Percentiles rank a stretch among this genome's conserved stretches.
phyloP scores from a whole-genome alignment of 1,140 invertebrate species.

The Berghia stephanieae region DNA sequence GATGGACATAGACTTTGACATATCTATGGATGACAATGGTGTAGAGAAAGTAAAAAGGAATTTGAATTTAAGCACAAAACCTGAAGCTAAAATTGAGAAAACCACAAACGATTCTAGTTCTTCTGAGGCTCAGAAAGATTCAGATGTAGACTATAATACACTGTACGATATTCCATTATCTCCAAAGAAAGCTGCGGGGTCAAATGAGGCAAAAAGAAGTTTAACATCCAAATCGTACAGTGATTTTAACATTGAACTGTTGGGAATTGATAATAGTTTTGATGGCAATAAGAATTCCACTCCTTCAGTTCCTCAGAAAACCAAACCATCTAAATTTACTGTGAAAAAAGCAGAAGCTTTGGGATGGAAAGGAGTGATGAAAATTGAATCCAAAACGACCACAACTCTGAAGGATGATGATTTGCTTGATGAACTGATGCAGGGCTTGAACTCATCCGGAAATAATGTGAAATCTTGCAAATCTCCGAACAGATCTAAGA shows the following conservation, averaged over 20 bases:
- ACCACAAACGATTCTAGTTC: too few species aligned
- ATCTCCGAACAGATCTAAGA: too few species aligned
- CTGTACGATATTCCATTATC: too few species aligned
- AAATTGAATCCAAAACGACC: background rate
- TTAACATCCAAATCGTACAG: too few species aligned
- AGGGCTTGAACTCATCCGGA: background rate
- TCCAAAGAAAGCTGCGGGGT: too few species aligned
- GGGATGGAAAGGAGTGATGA: background rate
- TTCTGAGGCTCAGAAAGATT: too few species aligned
- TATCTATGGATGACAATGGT: too few species aligned
- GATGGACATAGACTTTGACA: background rate
- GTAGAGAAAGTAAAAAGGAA: background rate
- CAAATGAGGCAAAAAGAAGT: too few species aligned
- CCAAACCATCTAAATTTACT: background rate
- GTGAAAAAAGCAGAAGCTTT: conserved; percentile 16
- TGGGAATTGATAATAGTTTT: too few species aligned
- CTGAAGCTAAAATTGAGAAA: too few species aligned
- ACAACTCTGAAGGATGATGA: conserved; percentile 20
- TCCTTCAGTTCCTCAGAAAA: background rate
- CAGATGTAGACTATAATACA: too few species aligned
- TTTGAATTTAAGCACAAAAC: background rate
- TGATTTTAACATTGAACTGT: too few species aligned
- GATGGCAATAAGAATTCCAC: background rate
- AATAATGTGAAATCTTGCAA: background rate
- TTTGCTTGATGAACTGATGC: conserved; percentile 11